Base-by-base conservation (phyloP, 2,888 invertebrate species). In the Chironomus tentans region DNA sequence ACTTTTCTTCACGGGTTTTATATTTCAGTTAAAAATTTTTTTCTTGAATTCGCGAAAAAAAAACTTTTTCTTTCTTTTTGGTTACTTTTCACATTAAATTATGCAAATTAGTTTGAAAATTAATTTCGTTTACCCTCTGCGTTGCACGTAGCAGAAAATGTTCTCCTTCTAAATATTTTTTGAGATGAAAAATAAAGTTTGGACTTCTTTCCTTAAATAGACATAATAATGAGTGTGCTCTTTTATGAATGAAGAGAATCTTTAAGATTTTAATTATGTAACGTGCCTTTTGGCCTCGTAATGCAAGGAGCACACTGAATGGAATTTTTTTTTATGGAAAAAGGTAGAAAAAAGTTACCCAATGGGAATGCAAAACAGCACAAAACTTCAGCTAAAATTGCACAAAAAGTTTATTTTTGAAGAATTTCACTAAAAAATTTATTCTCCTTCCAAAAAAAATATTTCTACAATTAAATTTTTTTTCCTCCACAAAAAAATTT, bases 201-300 rank as follows among this genome's bases (percentile, higher is more conserved):
- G 38, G 38, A 38, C 38, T 56, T 56, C 15, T 56, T n/a, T 56
- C 4, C 5, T 56, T 56, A 56, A 56, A 56, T 56, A 15, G 50
- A 50, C 62, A 62, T 18, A 62, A 62, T 62, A 56, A 56, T 56
- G 56, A 56, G 56, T 15, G 56, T 15, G n/a, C 18, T 56, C 38
- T 38, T 38, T 7, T n/a, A 1, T 38, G 10, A 10, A 50, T 62
- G 18, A 24, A 21, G 21, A 61, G 46, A 72, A 46, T 62, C 62
- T 72, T 72, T 62, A 72, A 72, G 72, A 72, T 72, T 72, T 62
- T 72, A 72, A 72, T 72, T 72, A 72, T 61, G 72, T 61, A 72
- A 72, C 61, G n/a, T 56, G 65, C 65, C 65, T 65, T 65, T 65
- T 65, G 21, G 65, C 65, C 18, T 50, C 56, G 56, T 15, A 56